Conservation (phyloP, 1,140 invertebrate genomes). For the Diorhabda carinulata region DNA sequence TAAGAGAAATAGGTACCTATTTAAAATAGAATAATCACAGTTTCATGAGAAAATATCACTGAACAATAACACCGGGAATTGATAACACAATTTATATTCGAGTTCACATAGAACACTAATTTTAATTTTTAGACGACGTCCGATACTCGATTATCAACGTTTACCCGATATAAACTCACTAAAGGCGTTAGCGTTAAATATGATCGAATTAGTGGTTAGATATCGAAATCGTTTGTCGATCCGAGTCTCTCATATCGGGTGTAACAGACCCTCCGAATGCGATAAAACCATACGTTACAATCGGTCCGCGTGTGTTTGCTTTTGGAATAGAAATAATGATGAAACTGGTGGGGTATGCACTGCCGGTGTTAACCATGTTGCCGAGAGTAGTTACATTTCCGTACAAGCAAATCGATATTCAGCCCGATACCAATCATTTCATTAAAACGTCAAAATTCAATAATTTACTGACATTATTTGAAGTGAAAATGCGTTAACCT, state of each 20-base stretch:
- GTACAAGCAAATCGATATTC: no score
- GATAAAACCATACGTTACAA: not conserved
- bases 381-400: no score
- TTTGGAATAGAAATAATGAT: not conserved
- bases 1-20: not conserved
- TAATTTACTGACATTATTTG: no score
- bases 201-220: not conserved
- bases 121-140: not conserved
- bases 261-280: not conserved
- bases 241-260: not conserved
- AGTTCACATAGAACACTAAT: not conserved
- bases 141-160: not conserved
- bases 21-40: not conserved
- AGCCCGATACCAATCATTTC: no score
- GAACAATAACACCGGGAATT: not conserved
- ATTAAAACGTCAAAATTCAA: no score
- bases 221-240: not conserved
- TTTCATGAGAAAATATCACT: not conserved
- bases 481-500: no score
- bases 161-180: no score
- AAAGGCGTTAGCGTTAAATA: not conserved
- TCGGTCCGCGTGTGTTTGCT: constrained; percentile 1
- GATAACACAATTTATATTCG: not conserved
- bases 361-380: not conserved
- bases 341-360: not conserved